phyloP scores from a whole-genome alignment of 2,113 vertebrate genomes.

The Oncorhynchus nerka region DNA sequence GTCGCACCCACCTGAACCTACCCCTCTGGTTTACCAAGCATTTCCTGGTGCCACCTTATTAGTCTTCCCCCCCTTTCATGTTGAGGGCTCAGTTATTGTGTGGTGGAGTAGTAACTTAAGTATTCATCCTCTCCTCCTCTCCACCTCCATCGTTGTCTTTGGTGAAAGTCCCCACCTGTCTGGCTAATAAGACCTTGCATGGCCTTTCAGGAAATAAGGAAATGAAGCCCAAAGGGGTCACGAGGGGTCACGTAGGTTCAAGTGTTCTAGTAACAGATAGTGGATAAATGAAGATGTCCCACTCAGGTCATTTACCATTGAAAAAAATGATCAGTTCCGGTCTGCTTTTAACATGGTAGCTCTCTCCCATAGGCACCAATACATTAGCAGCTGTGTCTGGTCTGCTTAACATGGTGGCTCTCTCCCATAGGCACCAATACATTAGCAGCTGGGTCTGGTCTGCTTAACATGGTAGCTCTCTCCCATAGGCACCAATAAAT shows the following conservation, averaged over 20 bases:
- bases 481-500: no score
- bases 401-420: no score
- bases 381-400: no score
- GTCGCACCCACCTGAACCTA: no score
- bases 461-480: no score
- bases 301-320: no score
- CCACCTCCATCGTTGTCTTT: constrained; percentile 30
- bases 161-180: constrained; percentile 45
- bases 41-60: not conserved
- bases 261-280: not conserved
- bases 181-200: constrained; percentile 17
- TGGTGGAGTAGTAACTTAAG: not conserved
- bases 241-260: constrained; percentile 27
- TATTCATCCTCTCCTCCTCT: not conserved
- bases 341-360: no score
- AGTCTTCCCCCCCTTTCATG: not conserved
- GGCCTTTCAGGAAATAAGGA: constrained; percentile 14
- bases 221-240: constrained; percentile 31
- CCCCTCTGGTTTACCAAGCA: not conserved
- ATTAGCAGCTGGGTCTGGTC: no score
- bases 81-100: constrained; percentile 13
- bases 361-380: no score
- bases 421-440: no score
- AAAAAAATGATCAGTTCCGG: no score
- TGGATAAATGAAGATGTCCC: no score